Base-by-base conservation (phyloP, 2,113 vertebrate species). In the Piaya cayana region DNA sequence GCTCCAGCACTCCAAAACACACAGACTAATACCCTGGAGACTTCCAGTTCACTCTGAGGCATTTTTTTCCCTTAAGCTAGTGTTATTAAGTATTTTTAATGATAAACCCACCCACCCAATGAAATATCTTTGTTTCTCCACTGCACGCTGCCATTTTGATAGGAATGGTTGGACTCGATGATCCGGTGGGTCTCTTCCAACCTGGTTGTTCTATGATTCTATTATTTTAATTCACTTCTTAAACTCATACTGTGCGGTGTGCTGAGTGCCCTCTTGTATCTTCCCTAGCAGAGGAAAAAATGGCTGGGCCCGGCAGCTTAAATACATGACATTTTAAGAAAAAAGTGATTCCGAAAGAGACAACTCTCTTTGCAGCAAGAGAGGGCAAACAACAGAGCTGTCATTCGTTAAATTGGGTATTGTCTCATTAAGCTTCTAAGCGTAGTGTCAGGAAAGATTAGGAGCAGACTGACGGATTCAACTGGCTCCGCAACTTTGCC, bases 341-440 rank as follows among this genome's bases (percentile, higher is more conserved):
- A 77, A 62, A 92, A 95, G 52, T 47, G 30, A 76, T 77, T 86
- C 43, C 52, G 59, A 76, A 82, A 89, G 88, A 74, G 59, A 53
- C 59, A 80, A 55, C 26, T 74, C 26, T 96, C 55, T 85, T 47
- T 88, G 47, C 37, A 70, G 68, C 16, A 69, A 67, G 32, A 69
- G 42, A 86, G 29, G 69, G 34, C 32, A 86, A 83, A 70, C 47
- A 84, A 45, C 80, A 91, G 80, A 92, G 67, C 52, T 79, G 59
- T 88, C 53, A 67, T 86, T 95, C 92, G 63, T 90, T 94, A 88
- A 95, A 89, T 53, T 92, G 55, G 62, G 65, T 91, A 76, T 80
- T 96, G 84, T 92, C 65, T 96, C 52, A 91, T 91, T 93, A 94
- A 63, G 88, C 91, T 93, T 78, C 83, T 82, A 79, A 91, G 82